These are phyloP conservation scores for Cylindroiulus punctatus DNA, from an alignment of 2,888 invertebrate genomes.

Conservation along the genomic window DNA sequence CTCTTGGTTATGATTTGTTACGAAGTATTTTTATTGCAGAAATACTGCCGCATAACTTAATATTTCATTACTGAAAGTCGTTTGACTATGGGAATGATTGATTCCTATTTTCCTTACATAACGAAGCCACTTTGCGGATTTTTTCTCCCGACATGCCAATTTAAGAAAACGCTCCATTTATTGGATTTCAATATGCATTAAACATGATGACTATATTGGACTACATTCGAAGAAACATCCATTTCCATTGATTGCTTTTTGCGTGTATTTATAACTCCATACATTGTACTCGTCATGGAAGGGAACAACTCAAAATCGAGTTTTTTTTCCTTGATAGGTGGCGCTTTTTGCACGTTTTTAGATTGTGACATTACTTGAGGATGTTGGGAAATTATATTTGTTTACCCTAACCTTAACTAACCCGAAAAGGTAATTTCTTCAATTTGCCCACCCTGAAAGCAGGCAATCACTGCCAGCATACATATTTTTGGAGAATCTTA, in stretches of 20 bases:
- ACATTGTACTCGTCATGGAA: not conserved
- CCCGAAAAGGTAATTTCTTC: too few relatives aligned
- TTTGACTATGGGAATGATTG: constrained; percentile 6
- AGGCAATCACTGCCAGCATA: too few relatives aligned
- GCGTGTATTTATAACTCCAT: not conserved
- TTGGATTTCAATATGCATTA: constrained; percentile 42
- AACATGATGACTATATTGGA: constrained; percentile 38
- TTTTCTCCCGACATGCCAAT: not conserved
- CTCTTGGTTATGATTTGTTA: not conserved
- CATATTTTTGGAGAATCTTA: too few relatives aligned
- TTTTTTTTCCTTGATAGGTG: not conserved
- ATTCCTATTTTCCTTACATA: constrained; percentile 5
- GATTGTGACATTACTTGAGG: not conserved
- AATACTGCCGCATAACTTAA: not conserved
- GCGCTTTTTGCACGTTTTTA: not conserved
- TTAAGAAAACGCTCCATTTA: constrained; percentile 11
- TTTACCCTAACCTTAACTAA: too few relatives aligned
- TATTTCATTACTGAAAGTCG: not conserved
- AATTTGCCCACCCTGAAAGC: too few relatives aligned
- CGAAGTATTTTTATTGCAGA: not conserved
- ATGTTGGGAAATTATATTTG: too few relatives aligned
- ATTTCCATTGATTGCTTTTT: not conserved
- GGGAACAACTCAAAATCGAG: not conserved
- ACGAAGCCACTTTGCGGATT: not conserved
- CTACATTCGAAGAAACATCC: not conserved